Percentiles rank a stretch among this genome's conserved stretches.
These are phyloP conservation scores for Melanostoma scalare DNA, from an alignment of 2,888 invertebrate genomes.

Conservation along the genomic window DNA sequence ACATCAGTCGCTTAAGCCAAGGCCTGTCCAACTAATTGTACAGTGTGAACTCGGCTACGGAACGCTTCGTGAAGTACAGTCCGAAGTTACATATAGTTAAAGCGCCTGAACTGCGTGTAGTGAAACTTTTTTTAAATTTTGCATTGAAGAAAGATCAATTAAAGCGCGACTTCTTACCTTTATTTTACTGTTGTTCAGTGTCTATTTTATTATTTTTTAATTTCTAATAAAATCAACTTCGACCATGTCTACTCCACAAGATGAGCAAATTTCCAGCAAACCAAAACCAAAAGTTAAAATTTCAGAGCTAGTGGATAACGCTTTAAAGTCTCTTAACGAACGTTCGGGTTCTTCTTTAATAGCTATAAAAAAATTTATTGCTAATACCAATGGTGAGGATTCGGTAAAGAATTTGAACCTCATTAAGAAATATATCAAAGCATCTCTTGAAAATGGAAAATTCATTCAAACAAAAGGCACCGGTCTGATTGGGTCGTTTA, in stretches of 20 bases:
- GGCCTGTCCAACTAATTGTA: too few relatives aligned
- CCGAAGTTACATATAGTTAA: too few relatives aligned
- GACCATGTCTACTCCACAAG: slow-evolving; percentile 19
- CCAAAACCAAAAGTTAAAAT: slow-evolving; percentile 76
- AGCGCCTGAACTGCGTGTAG: too few relatives aligned
- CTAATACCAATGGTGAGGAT: slow-evolving; percentile 84
- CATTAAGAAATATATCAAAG: slow-evolving; percentile 85
- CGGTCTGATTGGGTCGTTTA: slow-evolving; percentile 71
- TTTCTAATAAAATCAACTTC: too few relatives aligned
- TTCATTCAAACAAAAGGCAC: slow-evolving; percentile 76
- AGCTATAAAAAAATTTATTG: slow-evolving; percentile 85
- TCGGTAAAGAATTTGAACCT: slow-evolving; percentile 84
- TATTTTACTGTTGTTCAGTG: too few relatives aligned
- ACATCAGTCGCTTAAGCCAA: too few relatives aligned
- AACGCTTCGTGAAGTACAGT: too few relatives aligned
- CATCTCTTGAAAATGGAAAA: slow-evolving; percentile 83
- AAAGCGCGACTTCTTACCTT: too few relatives aligned
- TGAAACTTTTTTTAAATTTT: too few relatives aligned
- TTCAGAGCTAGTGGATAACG: slow-evolving; percentile 84
- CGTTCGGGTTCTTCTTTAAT: slow-evolving; percentile 84
- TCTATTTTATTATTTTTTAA: neutral
- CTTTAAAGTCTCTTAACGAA: slow-evolving; percentile 83
- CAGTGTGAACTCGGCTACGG: too few relatives aligned
- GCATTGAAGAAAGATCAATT: too few relatives aligned
- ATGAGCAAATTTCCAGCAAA: neutral